Evolutionary conservation across 1,140 invertebrate species (phyloP).

Genomic region (Tetranychus cinnabarinus): DNA sequence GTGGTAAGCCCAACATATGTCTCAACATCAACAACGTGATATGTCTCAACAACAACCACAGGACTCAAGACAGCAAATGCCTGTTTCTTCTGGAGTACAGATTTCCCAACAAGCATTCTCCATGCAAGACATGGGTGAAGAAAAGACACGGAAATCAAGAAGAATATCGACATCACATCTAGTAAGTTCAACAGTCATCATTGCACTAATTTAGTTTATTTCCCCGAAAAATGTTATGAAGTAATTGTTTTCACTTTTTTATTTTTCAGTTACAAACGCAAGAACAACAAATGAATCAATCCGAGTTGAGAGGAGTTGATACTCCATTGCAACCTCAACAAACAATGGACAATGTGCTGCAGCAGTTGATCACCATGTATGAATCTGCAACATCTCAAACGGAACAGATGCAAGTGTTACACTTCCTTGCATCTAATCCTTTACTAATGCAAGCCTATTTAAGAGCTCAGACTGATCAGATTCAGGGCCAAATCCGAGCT

Average conservation of each 20-base stretch:
- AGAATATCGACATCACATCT: neutral
- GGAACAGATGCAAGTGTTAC: slow-evolving; percentile 72
- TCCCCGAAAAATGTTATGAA: neutral
- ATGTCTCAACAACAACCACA: neutral
- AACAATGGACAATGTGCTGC: slow-evolving; percentile 36
- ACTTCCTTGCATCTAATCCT: slow-evolving; percentile 79
- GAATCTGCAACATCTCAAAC: slow-evolving; percentile 68
- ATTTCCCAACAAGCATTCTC: neutral
- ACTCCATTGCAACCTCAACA: slow-evolving; percentile 11
- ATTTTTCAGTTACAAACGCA: neutral
- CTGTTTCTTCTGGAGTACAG: neutral
- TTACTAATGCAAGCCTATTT: slow-evolving; percentile 90
- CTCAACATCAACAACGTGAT: neutral
- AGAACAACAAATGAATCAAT: slow-evolving; percentile 11
- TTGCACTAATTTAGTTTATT: neutral
- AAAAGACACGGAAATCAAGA: slow-evolving; percentile 1
- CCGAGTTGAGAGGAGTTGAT: slow-evolving; percentile 5
- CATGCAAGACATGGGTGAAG: neutral
- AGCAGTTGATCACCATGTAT: slow-evolving; percentile 67
- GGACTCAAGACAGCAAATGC: slow-evolving; percentile 1
- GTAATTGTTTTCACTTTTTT: neutral
- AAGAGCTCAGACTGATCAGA: slow-evolving; percentile 27
- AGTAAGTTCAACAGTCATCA: neutral
- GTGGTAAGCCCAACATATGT: neutral
- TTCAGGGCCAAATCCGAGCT: slow-evolving; percentile 24